Percentiles rank a stretch among this genome's conserved stretches.
Evolutionary conservation across 2,888 invertebrate species (phyloP).

Genomic region (Andrena hattorfiana): DNA sequence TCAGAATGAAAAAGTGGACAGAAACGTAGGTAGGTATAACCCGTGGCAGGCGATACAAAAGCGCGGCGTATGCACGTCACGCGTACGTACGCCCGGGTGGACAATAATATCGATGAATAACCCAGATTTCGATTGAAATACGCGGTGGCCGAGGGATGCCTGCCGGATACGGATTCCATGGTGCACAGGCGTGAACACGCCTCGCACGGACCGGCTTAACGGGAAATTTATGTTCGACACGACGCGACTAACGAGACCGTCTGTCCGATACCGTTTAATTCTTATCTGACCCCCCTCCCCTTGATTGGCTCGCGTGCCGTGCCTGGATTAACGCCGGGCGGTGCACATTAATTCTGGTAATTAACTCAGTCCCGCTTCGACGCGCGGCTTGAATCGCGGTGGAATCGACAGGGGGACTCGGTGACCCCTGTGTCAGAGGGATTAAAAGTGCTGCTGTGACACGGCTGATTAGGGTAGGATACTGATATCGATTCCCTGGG

Average conservation of each 20-base stretch:
- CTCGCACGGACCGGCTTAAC: slow-evolving; percentile 51
- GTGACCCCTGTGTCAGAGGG: slow-evolving; percentile 11
- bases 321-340: slow-evolving; percentile 73
- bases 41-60: not conserved
- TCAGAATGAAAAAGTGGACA: not conserved
- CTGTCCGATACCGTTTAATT: slow-evolving; percentile 73
- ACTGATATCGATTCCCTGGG: not conserved
- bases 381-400: slow-evolving; percentile 46
- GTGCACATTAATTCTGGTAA: slow-evolving; percentile 74
- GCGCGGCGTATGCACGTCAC: slow-evolving; percentile 16
- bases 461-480: not conserved
- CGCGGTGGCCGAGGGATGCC: slow-evolving; percentile 26
- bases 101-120: slow-evolving; percentile 53
- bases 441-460: slow-evolving; percentile 32
- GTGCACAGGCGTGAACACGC: slow-evolving; percentile 41
- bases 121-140: slow-evolving; percentile 47
- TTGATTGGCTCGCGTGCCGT: slow-evolving; percentile 79
- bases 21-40: not conserved
- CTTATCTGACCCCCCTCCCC: slow-evolving; percentile 74
- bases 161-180: slow-evolving; percentile 43
- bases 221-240: slow-evolving; percentile 70
- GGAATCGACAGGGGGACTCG: slow-evolving; percentile 21
- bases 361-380: slow-evolving; percentile 64
- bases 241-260: slow-evolving; percentile 72
- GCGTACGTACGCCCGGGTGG: slow-evolving; percentile 5